Conservation (phyloP, 2,113 vertebrate genomes). For the Thalassoma bifasciatum region DNA sequence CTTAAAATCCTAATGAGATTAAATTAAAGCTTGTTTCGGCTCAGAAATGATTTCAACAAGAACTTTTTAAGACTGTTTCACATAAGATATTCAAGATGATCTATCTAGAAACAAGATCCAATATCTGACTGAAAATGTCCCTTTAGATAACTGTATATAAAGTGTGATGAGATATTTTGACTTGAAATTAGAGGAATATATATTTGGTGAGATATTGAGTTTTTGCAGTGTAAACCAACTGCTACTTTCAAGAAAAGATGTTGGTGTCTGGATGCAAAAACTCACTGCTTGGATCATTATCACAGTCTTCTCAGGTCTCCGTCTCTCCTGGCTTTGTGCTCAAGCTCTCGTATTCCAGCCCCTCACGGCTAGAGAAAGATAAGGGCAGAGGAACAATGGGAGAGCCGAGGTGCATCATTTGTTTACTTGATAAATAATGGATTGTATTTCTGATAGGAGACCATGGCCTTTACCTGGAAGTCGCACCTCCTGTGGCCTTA, state of each 20-base stretch:
- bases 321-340: slow-evolving; percentile 36
- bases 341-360: neutral
- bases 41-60: too few species aligned
- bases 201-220: too few species aligned
- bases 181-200: too few species aligned
- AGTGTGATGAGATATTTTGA: too few species aligned
- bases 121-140: too few species aligned
- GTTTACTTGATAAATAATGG: slow-evolving; percentile 58
- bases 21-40: too few species aligned
- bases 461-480: slow-evolving; percentile 49
- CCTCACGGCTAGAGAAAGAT: slow-evolving; percentile 10
- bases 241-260: neutral
- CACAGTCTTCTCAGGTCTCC: neutral
- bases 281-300: slow-evolving; percentile 32
- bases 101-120: too few species aligned
- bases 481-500: neutral
- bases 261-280: neutral
- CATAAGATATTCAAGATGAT: too few species aligned
- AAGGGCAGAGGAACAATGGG: slow-evolving; percentile 51
- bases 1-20: too few species aligned
- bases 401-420: slow-evolving; percentile 50
- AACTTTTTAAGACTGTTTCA: too few species aligned
- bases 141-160: too few species aligned
- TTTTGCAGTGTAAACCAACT: slow-evolving; percentile 4
- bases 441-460: slow-evolving; percentile 42